Base-by-base conservation (phyloP, 2,888 invertebrate genomes). In the Cataglyphis livida region DNA sequence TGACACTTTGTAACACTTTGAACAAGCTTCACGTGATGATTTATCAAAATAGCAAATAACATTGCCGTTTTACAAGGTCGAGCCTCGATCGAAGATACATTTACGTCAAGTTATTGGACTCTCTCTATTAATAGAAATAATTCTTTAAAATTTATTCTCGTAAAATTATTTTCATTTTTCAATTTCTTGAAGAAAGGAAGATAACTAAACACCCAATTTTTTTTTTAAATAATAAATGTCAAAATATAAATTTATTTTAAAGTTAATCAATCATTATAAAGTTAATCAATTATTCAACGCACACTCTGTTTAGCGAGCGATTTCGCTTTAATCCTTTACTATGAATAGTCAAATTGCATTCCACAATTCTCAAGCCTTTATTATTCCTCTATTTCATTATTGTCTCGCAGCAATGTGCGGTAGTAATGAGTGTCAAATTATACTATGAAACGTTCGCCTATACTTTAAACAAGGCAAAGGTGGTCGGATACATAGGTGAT, bases 361-460 rank as follows among this genome's bases (percentile, higher is more conserved):
- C 25, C 21, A 28, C n/a, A 71, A 79, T 44, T 73, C 71, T 44
- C 78, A 25, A 79, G 73, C 35, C 59, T 59, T 68, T 32, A n/a
- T 68, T 78, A 71, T 73, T 71, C 71, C 25, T 25, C 18, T 21
- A 44, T 44, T 78, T 71, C 41, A 79, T 59, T 41, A 57, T 59
- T 73, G 44, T 44, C 59, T 48, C 44, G 44, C n/a, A 59, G 38
- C 73, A 32, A 59, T 25, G 25, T 12, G 44, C 78, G 18, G 25
- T 35, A 73, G 44, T 78, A 70, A 71, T 79, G 78, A 79, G 21
- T 21, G 12, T 78, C 59, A 35, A 73, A 79, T 59, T 44, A 15
- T 28, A 9, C 12, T 25, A 70, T 10, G 78, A 61, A 76, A 76
- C 70, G 76, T 65, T 28, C 54, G n/a, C 51, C 6, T 54, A 66